Conservation (phyloP, 2,888 invertebrate species). For the Pteria penguin region DNA sequence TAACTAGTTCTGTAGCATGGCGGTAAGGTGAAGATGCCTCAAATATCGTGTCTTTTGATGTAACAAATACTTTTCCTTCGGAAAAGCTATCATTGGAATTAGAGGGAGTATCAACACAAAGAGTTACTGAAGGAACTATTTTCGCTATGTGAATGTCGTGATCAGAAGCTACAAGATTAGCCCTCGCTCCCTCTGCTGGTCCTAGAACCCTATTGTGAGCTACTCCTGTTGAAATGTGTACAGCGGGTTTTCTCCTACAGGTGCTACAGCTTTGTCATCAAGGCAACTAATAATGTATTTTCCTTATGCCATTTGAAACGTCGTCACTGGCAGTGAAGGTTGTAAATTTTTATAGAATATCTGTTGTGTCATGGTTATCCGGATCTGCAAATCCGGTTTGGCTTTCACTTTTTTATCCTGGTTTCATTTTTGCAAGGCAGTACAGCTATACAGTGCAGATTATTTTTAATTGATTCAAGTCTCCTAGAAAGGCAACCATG, state of each 20-base stretch:
- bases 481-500: no score
- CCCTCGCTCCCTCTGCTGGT: neutral
- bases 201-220: neutral
- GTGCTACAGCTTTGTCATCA: neutral
- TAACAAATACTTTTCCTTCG: neutral
- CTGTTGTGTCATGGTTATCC: no score
- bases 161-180: neutral
- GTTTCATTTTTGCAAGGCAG: no score
- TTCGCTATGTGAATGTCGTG: neutral
- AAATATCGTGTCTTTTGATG: neutral
- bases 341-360: no score
- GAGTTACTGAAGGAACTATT: neutral
- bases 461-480: no score
- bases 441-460: no score
- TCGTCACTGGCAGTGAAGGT: neutral
- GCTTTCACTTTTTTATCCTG: no score
- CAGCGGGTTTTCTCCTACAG: neutral
- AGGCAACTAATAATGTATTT: slow-evolving; percentile 5
- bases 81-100: neutral
- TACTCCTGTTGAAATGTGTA: neutral
- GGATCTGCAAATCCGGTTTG: no score
- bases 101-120: neutral
- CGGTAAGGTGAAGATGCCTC: slow-evolving; percentile 30
- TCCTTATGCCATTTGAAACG: slow-evolving; percentile 16
- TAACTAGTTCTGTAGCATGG: no score